Evolutionary conservation across 2,888 invertebrate genomes (phyloP).

Genomic region (Unio pictorum): DNA sequence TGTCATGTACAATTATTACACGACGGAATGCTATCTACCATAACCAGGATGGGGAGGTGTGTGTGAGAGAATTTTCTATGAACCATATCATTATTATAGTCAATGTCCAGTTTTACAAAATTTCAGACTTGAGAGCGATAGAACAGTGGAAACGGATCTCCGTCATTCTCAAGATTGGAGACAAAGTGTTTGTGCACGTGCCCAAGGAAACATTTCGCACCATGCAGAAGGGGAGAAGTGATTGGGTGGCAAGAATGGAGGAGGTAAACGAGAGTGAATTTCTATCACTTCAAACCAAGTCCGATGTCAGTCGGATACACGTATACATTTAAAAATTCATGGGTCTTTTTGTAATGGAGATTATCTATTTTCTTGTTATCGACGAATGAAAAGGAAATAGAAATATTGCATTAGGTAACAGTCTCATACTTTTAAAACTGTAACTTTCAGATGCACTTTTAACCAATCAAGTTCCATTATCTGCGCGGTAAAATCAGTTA

Average conservation of each 20-base stretch:
- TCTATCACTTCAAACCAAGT: background rate
- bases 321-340: no score
- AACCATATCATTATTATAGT: background rate
- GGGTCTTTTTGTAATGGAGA: no score
- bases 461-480: no score
- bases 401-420: no score
- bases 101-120: no score
- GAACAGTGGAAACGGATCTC: background rate
- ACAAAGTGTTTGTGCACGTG: constrained; percentile 83
- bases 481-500: no score
- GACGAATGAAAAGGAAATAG: no score
- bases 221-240: constrained; percentile 88
- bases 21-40: background rate
- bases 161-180: constrained; percentile 80
- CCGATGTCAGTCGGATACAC: background rate
- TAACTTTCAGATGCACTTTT: no score
- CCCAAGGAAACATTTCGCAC: constrained; percentile 81
- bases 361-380: no score
- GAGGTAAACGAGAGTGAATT: constrained; percentile 74
- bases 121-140: background rate
- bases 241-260: constrained; percentile 89
- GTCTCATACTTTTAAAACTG: no score
- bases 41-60: background rate
- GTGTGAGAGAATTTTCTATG: background rate
- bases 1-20: background rate